Base-by-base conservation (phyloP, 2,888 invertebrate species). In the Proisotoma minuta region DNA sequence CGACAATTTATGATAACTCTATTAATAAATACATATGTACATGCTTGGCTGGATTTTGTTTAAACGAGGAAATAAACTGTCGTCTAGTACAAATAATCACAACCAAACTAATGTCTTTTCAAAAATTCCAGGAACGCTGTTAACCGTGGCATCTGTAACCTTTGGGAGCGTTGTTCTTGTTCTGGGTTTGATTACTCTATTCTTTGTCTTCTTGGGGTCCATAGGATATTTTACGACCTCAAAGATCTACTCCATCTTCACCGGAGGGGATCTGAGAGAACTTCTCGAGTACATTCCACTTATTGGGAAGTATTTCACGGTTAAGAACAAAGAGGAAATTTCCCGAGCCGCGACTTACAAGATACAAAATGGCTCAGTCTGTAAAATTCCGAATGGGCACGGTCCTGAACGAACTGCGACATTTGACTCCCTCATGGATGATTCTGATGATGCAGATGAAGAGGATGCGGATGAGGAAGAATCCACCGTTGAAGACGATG, bases 91-190 rank as follows among this genome's bases (percentile, higher is more conserved):
- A n/a, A n/a, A n/a, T n/a, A n/a, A n/a, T n/a, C n/a, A n/a, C n/a
- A n/a, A n/a, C n/a, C n/a, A n/a, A n/a, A n/a, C n/a, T n/a, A n/a
- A n/a, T n/a, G n/a, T n/a, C n/a, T n/a, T n/a, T n/a, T n/a, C n/a
- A n/a, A n/a, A n/a, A n/a, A n/a, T 59, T 60, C 0, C 29, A 69
- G 68, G 68, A 57, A 66, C 68, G n/a, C 52, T 69, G 26, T 47
- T 69, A 43, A 66, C 68, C 18, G 60, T 52, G n/a, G 68, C 68
- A 26, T 59, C 68, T 8, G 63, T 69, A 3, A 29, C 63, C 18
- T 60, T 69, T 20, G 68, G 68, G 22, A 64, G 63, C 5, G 68
- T 69, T 15, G 60, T 69, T 15, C 27, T 66, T 5, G 23, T 62
- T 40, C 59, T 69, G 2, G 66, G 65, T 8, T 54, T 65, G 20